Evolutionary conservation across 2,113 vertebrate species (phyloP).

Genomic region (Ancistrus triradiatus): DNA sequence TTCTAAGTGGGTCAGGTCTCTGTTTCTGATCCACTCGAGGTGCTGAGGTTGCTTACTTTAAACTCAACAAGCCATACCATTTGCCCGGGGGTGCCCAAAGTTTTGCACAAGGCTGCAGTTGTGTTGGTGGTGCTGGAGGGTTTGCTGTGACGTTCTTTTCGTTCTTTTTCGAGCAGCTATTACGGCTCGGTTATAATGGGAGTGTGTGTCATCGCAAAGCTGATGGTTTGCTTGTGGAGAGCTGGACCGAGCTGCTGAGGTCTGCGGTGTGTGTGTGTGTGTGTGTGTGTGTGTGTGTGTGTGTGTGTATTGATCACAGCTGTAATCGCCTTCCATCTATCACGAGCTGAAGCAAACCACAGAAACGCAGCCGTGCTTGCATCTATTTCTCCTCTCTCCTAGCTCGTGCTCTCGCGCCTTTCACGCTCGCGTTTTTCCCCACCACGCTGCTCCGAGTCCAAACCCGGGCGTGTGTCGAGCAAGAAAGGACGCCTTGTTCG

Average conservation of each 20-base stretch:
- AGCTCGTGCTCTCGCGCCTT: neutral
- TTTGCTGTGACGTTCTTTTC: too few species aligned
- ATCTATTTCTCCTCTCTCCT: neutral
- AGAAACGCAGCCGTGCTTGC: neutral
- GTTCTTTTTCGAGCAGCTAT: too few species aligned
- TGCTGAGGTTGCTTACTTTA: too few species aligned
- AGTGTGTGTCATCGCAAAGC: slow-evolving; percentile 2
- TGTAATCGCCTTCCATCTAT: slow-evolving; percentile 42
- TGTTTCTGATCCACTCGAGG: too few species aligned
- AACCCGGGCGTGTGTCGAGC: slow-evolving; percentile 14
- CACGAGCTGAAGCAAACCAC: slow-evolving; percentile 8
- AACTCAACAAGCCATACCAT: too few species aligned
- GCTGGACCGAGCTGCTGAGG: slow-evolving; percentile 28
- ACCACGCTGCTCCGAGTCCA: neutral
- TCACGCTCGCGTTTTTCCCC: neutral
- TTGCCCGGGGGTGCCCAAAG: too few species aligned
- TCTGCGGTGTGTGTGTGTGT: neutral
- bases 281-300: slow-evolving; percentile 15
- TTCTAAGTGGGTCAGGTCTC: too few species aligned
- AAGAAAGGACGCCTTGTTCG: slow-evolving; percentile 20
- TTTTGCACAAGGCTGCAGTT: too few species aligned
- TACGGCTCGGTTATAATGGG: slow-evolving; percentile 17
- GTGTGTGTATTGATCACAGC: slow-evolving; percentile 35
- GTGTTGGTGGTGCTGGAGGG: too few species aligned
- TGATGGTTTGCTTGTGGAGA: slow-evolving; percentile 12